A percentile compares a stretch with the other conserved stretches of the same genome.
phyloP scores from a whole-genome alignment of 2,888 invertebrate species.

The Synanthedon formicaeformis region DNA sequence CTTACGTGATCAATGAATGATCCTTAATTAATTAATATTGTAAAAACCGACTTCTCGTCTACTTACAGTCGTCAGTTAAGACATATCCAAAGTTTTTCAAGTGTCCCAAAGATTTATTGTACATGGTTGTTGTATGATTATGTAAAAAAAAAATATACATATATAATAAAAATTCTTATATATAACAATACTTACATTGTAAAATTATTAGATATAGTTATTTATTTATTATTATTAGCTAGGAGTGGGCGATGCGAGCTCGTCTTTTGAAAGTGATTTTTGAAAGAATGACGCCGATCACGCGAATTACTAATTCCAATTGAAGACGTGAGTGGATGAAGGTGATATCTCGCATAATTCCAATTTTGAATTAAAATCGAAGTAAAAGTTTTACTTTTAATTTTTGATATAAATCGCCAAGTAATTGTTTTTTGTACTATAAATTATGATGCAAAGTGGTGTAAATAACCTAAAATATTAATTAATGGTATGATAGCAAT shows the following conservation, averaged over 20 bases:
- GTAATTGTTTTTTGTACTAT: no score
- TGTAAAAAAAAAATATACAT: slow-evolving; percentile 36
- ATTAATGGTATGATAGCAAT: no score
- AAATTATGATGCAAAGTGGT: no score
- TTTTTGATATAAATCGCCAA: no score
- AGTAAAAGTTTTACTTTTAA: no score
- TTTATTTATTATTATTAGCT: slow-evolving; percentile 58
- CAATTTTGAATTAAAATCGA: no score
- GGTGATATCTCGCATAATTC: no score
- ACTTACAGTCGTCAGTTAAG: slow-evolving; percentile 3
- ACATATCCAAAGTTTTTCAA: slow-evolving; percentile 61
- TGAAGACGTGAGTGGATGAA: no score
- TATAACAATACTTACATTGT: slow-evolving; percentile 32
- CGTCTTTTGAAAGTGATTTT: slow-evolving; percentile 63
- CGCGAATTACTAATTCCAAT: slow-evolving; percentile 40
- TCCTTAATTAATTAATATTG: background rate
- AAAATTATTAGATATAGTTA: slow-evolving; percentile 61
- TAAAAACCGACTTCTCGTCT: no score
- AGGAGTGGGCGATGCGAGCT: slow-evolving; percentile 37
- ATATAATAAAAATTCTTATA: slow-evolving; percentile 55
- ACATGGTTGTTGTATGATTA: slow-evolving; percentile 63
- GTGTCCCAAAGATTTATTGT: slow-evolving; percentile 64
- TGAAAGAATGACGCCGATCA: slow-evolving; percentile 51
- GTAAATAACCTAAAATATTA: no score
- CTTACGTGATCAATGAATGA: no score